These are phyloP conservation scores for Atherinosoma microstoma DNA, from an alignment of 2,797 vertebrate genomes.

Conservation along the genomic window DNA sequence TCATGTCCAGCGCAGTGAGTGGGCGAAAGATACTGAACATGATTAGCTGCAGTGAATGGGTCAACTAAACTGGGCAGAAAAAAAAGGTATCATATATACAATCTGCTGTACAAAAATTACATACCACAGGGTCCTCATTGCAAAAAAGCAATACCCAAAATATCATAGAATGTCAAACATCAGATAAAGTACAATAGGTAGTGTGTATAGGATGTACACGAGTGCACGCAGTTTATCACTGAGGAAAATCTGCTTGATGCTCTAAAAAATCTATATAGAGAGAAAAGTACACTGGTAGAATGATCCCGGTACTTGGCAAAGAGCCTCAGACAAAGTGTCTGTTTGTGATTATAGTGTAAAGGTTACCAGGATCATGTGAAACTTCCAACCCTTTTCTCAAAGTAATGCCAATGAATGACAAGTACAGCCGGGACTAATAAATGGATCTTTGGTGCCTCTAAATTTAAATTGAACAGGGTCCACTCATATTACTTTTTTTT, in stretches of 20 bases:
- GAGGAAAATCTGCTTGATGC: constrained; percentile 40
- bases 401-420: constrained; percentile 46
- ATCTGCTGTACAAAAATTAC: no score
- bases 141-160: no score
- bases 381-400: constrained; percentile 49
- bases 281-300: constrained; percentile 36
- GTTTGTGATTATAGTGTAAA: constrained; percentile 73
- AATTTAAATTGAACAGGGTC: constrained; percentile 19
- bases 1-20: no score
- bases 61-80: no score
- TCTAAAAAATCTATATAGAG: constrained; percentile 1
- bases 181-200: neutral
- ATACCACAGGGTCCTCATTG: no score
- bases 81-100: no score
- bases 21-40: no score
- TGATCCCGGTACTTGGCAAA: constrained; percentile 52
- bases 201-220: constrained; percentile 15
- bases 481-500: constrained; percentile 11
- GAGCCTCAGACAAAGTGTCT: constrained; percentile 52
- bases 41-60: no score
- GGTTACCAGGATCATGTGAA: constrained; percentile 63
- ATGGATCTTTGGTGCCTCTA: constrained; percentile 9
- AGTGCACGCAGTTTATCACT: constrained; percentile 31
- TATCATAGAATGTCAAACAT: no score
- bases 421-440: constrained; percentile 36